Conservation (phyloP, 1,140 invertebrate genomes). For the Euura lappo region DNA sequence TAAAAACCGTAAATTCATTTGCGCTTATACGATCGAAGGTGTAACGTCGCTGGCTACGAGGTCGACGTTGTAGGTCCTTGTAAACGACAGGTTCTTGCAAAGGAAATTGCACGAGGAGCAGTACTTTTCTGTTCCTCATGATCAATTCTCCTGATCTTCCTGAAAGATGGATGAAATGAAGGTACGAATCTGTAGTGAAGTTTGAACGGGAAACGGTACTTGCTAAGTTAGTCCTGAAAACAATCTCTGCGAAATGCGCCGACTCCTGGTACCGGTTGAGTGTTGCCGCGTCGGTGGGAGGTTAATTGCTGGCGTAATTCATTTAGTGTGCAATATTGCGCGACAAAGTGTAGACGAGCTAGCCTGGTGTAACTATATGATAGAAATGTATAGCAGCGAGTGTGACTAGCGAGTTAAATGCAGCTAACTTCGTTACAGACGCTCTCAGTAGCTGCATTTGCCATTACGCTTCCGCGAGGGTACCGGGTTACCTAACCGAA, state of each 20-base stretch:
- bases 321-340: slow-evolving; percentile 54
- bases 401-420: slow-evolving; percentile 15
- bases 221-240: background rate
- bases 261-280: background rate
- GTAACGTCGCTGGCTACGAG: no score
- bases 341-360: slow-evolving; percentile 46
- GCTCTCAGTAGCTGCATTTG: slow-evolving; percentile 5
- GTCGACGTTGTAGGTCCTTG: no score
- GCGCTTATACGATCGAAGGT: no score
- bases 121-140: no score
- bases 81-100: no score
- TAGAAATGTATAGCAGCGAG: background rate
- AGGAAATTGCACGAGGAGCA: no score
- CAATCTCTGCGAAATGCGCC: background rate
- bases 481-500: background rate
- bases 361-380: slow-evolving; percentile 14
- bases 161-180: no score
- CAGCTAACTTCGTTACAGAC: slow-evolving; percentile 14
- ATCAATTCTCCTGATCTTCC: no score
- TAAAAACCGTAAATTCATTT: no score
- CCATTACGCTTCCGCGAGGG: slow-evolving; percentile 1
- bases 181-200: no score
- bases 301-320: slow-evolving; percentile 43
- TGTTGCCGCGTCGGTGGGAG: background rate
- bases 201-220: no score